Base-by-base conservation (phyloP, 2,888 invertebrate genomes). In the Cantharis rufa region DNA sequence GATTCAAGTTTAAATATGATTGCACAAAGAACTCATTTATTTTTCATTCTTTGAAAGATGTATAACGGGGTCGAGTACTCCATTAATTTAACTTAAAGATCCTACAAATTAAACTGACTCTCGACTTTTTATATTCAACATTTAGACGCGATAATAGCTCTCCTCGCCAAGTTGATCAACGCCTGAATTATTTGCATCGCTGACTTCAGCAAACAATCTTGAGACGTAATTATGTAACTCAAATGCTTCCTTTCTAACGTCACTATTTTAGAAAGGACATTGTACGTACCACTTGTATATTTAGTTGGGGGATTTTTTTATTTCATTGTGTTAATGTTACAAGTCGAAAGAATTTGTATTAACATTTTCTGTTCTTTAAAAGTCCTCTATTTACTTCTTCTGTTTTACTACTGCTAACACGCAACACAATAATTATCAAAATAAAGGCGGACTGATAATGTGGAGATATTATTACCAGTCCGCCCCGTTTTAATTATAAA, bases 121-220 rank as follows among this genome's bases (percentile, higher is more conserved):
- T 75, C 62, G 78, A 73, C 78, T 78, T 78, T 78, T 78, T 78
- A 76, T 73, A 75, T 78, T 75, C 73, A 75, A 75, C 75, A 75
- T 78, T 78, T 78, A 78, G 78, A 82, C 76, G 82, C 80, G 82
- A 83, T 82, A 83, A 83, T 82, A 82, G 80, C 79, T 77, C 80
- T 80, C 78, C 81, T 82, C 79, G 64, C 64, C 79, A 79, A 82
- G 78, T 83, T 82, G 84, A 84, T 84, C 82, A 82, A 82, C 84
- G 83, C 82, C 82, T 80, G 82, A 83, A 84, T 84, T 84, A 84
- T 84, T 84, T 83, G 84, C 84, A 82, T 83, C 82, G 80, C 82
- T 83, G 84, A 81, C 79, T 82, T 82, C 82, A 75, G 83, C 84
- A 84, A 84, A 84, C 84, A 84, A 84, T 83, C 83, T 81, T 78